Percentiles rank a stretch among this genome's conserved stretches.
phyloP scores from a whole-genome alignment of 2,888 invertebrate genomes.

The Oligia strigilis region DNA sequence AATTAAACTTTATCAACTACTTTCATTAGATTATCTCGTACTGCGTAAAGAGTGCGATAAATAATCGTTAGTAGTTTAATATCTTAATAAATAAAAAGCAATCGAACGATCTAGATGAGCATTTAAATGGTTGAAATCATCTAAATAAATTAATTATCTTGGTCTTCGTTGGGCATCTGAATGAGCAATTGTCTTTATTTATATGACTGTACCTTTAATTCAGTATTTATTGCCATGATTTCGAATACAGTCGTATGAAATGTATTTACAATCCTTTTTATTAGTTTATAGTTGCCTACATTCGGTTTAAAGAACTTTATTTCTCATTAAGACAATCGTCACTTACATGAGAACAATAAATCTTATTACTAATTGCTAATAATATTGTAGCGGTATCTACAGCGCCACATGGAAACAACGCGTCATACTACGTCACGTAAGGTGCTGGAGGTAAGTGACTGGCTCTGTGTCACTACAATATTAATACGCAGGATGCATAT shows the following conservation, averaged over 20 bases:
- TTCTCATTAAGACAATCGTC: too few species aligned
- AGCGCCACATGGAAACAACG: too few species aligned
- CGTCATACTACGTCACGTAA: too few species aligned
- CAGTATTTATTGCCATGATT: slow-evolving; percentile 53
- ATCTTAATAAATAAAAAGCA: slow-evolving; percentile 59
- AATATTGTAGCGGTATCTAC: too few species aligned
- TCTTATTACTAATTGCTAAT: too few species aligned
- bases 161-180: slow-evolving; percentile 59
- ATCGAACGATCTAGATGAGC: slow-evolving; percentile 59
- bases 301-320: too few species aligned
- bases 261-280: slow-evolving; percentile 50
- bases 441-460: too few species aligned
- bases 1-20: slow-evolving; percentile 55
- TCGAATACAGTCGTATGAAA: slow-evolving; percentile 48
- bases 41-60: slow-evolving; percentile 49
- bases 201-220: slow-evolving; percentile 49
- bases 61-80: slow-evolving; percentile 58
- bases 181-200: slow-evolving; percentile 65
- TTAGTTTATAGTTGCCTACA: slow-evolving; percentile 33
- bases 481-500: slow-evolving; percentile 27
- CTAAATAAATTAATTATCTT: slow-evolving; percentile 60
- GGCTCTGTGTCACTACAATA: too few species aligned
- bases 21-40: slow-evolving; percentile 35
- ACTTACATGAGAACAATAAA: too few species aligned
- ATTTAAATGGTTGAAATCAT: slow-evolving; percentile 57